A percentile compares a stretch with the other conserved stretches of the same genome.
These are phyloP conservation scores for Allophyes oxyacanthae DNA, from an alignment of 2,888 invertebrate species.

Conservation along the genomic window DNA sequence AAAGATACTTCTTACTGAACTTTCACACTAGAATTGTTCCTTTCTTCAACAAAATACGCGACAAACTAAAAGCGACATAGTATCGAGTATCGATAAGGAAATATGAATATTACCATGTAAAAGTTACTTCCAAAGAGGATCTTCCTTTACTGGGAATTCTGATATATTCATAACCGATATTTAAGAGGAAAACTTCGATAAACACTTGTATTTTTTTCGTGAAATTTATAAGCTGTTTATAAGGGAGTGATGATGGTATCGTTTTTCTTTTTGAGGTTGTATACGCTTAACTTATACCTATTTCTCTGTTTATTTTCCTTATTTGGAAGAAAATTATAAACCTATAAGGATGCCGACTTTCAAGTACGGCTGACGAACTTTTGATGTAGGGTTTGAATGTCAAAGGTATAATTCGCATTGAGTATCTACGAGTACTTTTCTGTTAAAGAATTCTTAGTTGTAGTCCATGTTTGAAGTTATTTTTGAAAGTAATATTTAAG, in stretches of 20 bases:
- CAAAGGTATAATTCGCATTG: too few relatives aligned
- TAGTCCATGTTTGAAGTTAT: too few relatives aligned
- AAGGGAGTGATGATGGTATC: slow-evolving; percentile 16
- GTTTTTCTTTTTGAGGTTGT: slow-evolving; percentile 3
- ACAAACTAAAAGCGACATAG: slow-evolving; percentile 13
- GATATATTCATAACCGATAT: slow-evolving; percentile 25
- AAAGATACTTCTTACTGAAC: too few relatives aligned
- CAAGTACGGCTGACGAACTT: too few relatives aligned
- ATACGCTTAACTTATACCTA: neutral
- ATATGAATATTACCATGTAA: slow-evolving; percentile 31
- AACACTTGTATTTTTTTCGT: slow-evolving; percentile 14
- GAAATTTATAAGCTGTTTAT: slow-evolving; percentile 25
- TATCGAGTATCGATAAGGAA: slow-evolving; percentile 28
- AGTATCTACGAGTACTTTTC: too few relatives aligned
- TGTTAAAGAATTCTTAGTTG: too few relatives aligned
- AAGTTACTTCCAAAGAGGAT: slow-evolving; percentile 32
- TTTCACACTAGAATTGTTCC: neutral
- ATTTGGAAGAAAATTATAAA: neutral
- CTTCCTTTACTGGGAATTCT: slow-evolving; percentile 13
- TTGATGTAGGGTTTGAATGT: too few relatives aligned
- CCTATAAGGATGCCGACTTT: too few relatives aligned
- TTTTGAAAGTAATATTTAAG: too few relatives aligned
- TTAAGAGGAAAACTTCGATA: slow-evolving; percentile 26
- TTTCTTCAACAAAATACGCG: slow-evolving; percentile 8
- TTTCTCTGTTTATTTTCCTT: neutral